These are phyloP conservation scores for Bradysia coprophila DNA, from an alignment of 1,140 invertebrate species.

Conservation along the genomic window DNA sequence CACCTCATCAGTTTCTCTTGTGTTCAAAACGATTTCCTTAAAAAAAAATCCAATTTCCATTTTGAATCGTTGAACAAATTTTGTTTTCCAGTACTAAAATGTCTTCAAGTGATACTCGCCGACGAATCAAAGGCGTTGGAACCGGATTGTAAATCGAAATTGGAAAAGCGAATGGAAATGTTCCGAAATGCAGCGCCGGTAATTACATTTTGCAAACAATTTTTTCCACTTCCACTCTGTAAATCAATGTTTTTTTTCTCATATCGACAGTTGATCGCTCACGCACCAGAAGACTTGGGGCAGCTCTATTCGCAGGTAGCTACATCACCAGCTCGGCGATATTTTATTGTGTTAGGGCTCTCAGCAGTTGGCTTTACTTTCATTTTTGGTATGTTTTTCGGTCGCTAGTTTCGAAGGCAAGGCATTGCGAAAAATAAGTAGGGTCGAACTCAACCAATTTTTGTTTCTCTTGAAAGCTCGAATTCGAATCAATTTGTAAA, in stretches of 20 bases:
- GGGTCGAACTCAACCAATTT: background rate
- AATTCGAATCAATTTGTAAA: background rate
- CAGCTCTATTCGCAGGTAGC: constrained; percentile 49
- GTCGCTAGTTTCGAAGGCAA: constrained; percentile 51
- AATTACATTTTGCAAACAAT: too few relatives aligned
- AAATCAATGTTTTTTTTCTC: too few relatives aligned
- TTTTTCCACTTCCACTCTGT: too few relatives aligned
- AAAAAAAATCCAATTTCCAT: too few relatives aligned
- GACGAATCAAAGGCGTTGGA: constrained; percentile 46
- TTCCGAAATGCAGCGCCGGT: constrained; percentile 72
- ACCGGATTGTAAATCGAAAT: constrained; percentile 54
- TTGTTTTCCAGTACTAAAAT: constrained; percentile 58
- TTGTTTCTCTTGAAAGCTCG: background rate
- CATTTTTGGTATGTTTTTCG: constrained; percentile 62
- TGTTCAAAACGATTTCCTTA: too few relatives aligned
- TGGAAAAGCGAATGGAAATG: constrained; percentile 69
- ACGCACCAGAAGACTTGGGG: constrained; percentile 40
- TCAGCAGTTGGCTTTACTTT: constrained; percentile 62
- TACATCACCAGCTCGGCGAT: constrained; percentile 54
- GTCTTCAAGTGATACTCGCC: constrained; percentile 52
- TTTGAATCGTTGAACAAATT: too few relatives aligned
- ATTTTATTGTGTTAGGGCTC: constrained; percentile 52
- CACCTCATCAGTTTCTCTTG: too few relatives aligned
- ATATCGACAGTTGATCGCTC: constrained; percentile 27
- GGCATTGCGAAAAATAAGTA: constrained; percentile 47